phyloP scores from a whole-genome alignment of 2,113 vertebrate species.

The Tenebrosternarchus preto region DNA sequence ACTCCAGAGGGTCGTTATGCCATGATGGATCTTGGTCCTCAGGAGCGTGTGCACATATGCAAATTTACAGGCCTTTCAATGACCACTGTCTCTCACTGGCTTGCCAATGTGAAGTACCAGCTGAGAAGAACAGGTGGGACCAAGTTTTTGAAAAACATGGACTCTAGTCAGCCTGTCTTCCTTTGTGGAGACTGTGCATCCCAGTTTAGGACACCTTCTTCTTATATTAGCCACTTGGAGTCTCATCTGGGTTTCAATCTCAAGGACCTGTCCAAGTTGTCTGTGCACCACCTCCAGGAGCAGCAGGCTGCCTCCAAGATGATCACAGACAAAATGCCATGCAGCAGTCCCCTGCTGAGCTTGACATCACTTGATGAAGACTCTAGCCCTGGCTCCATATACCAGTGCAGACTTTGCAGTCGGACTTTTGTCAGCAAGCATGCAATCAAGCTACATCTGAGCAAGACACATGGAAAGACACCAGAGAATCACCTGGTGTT shows the following conservation, averaged over 20 bases:
- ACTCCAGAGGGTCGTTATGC: conserved; percentile 92
- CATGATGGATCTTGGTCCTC: conserved; percentile 92
- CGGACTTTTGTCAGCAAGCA: conserved; percentile 98
- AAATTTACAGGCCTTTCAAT: conserved; percentile 99
- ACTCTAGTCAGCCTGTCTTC: conserved; percentile 95
- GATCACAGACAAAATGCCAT: conserved; percentile 81
- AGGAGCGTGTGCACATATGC: conserved; percentile 96
- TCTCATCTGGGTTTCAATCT: conserved; percentile 95
- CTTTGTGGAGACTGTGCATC: conserved; percentile 98
- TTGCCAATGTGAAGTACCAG: conserved; percentile 99
- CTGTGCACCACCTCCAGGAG: conserved; percentile 89
- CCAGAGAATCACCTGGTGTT: conserved; percentile 97
- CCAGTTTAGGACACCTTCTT: conserved; percentile 96
- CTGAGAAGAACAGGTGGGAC: conserved; percentile 96
- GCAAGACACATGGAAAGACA: conserved; percentile 97
- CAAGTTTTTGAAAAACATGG: conserved; percentile 97
- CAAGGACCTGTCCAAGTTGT: conserved; percentile 95
- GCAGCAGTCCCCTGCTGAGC: conserved; percentile 75
- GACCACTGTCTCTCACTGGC: conserved; percentile 99
- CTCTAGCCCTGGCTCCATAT: conserved; percentile 79
- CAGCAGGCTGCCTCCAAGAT: conserved; percentile 88
- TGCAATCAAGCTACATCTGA: conserved; percentile 98
- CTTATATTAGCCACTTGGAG: conserved; percentile 95
- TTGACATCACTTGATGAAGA: conserved; percentile 88
- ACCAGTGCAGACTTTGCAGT: conserved; percentile 96